These are phyloP conservation scores for Dasypolia templi DNA, from an alignment of 2,888 invertebrate species.

Conservation along the genomic window DNA sequence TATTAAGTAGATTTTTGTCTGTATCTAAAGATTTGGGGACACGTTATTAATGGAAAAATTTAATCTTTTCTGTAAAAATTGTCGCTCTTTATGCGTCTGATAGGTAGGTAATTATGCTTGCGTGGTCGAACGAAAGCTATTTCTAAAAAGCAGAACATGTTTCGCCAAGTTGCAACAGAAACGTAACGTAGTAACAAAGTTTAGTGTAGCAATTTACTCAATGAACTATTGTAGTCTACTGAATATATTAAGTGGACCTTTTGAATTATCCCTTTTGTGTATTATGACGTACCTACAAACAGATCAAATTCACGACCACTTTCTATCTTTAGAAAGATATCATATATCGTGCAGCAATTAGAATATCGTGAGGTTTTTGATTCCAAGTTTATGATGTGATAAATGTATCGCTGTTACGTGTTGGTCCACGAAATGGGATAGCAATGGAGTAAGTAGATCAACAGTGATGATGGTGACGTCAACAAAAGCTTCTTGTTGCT, in stretches of 20 bases:
- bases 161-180: too few relatives aligned
- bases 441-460: background rate
- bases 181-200: too few relatives aligned
- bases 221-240: too few relatives aligned
- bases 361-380: slow-evolving; percentile 19
- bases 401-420: slow-evolving; percentile 23
- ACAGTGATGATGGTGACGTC: background rate
- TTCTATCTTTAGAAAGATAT: slow-evolving; percentile 36
- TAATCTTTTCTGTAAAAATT: background rate
- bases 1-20: background rate
- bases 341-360: slow-evolving; percentile 46
- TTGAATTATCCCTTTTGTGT: background rate
- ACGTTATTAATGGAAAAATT: too few relatives aligned
- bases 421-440: background rate
- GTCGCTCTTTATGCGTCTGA: background rate
- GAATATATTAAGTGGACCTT: slow-evolving; percentile 22
- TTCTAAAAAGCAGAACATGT: background rate
- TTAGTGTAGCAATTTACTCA: too few relatives aligned
- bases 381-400: slow-evolving; percentile 38
- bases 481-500: background rate
- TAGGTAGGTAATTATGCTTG: background rate
- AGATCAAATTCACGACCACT: slow-evolving; percentile 24
- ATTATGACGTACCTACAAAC: slow-evolving; percentile 31
- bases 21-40: background rate
- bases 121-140: background rate